Percentiles rank a stretch among this genome's conserved stretches.
phyloP scores from a whole-genome alignment of 2,113 vertebrate species.

The Naja naja region DNA sequence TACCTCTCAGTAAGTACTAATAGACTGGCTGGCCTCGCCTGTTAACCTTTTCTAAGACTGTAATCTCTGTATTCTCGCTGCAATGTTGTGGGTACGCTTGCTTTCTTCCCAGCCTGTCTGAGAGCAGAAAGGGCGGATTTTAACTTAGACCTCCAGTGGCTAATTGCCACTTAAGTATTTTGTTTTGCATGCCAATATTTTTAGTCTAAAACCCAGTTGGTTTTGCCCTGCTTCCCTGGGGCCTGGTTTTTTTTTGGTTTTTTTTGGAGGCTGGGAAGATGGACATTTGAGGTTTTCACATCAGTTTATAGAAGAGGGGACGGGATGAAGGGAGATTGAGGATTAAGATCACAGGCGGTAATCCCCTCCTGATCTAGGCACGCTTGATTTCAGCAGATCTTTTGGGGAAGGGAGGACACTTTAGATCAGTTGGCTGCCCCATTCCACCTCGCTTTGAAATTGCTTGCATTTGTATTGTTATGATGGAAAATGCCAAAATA shows the following conservation, averaged over 20 bases:
- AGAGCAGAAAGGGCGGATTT: background rate
- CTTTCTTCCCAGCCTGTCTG: fast-evolving
- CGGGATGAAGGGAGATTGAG: background rate
- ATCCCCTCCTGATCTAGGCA: background rate
- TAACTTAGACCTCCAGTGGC: slow-evolving; percentile 16
- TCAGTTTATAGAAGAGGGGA: background rate
- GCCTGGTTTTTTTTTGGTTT: too few species aligned
- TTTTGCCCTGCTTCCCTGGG: background rate
- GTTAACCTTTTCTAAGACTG: background rate
- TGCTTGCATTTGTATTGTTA: background rate
- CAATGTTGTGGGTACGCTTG: too few species aligned
- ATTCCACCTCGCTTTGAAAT: background rate
- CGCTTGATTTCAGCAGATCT: background rate
- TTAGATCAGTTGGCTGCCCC: background rate
- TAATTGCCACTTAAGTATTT: background rate
- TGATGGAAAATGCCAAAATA: background rate
- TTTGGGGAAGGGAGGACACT: background rate
- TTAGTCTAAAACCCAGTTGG: background rate
- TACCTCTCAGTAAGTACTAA: slow-evolving; percentile 72
- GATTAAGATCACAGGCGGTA: background rate
- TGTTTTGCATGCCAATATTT: fast-evolving
- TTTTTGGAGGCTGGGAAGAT: background rate
- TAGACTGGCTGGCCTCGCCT: slow-evolving; percentile 30
- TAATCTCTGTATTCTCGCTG: fast-evolving
- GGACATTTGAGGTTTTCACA: background rate